Percentiles rank a stretch among this genome's conserved stretches.
Conservation (phyloP, 92 coral and sea anemone species). For the Phenganax subtilis region DNA sequence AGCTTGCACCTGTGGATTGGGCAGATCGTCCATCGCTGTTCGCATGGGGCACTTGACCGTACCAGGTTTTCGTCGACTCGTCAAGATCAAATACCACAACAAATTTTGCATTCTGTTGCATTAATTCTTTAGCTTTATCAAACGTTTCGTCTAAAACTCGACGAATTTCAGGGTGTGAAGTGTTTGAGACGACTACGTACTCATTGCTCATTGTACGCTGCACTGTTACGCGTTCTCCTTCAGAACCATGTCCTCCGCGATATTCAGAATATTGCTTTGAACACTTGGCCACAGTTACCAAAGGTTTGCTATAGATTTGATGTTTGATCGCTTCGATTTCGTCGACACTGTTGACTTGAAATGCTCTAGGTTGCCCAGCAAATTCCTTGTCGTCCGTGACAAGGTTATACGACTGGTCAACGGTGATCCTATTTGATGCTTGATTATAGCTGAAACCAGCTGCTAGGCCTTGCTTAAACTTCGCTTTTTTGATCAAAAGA, state of each 20-base stretch:
- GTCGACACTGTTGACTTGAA: slow-evolving; percentile 20
- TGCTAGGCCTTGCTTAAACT: slow-evolving; percentile 33
- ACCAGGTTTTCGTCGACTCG: slow-evolving; percentile 28
- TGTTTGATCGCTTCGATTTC: slow-evolving; percentile 22
- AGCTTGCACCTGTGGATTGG: slow-evolving; percentile 27
- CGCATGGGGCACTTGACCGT: slow-evolving; percentile 26
- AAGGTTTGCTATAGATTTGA: slow-evolving; percentile 25
- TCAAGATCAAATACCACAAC: slow-evolving; percentile 35
- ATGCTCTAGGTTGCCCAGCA: slow-evolving; percentile 16
- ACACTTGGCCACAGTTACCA: slow-evolving; percentile 22
- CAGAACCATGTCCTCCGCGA: slow-evolving; percentile 1
- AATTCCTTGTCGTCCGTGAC: slow-evolving; percentile 29
- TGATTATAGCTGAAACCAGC: slow-evolving; percentile 29
- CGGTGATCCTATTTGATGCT: slow-evolving; percentile 7
- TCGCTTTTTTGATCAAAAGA: slow-evolving; percentile 29
- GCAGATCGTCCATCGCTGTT: slow-evolving; percentile 31
- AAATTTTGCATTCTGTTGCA: slow-evolving; percentile 30
- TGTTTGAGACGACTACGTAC: slow-evolving; percentile 19
- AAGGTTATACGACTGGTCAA: slow-evolving; percentile 8
- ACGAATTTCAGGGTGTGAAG: slow-evolving; percentile 23
- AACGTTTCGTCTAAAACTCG: slow-evolving; percentile 20
- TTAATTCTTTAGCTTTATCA: slow-evolving; percentile 25
- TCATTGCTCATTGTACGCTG: slow-evolving; percentile 30
- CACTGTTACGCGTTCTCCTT: slow-evolving; percentile 1
- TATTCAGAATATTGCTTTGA: slow-evolving; percentile 30